Evolutionary conservation across 2,797 vertebrate species (phyloP), one percentile per base, ranked within the genome.

Genomic region (Pteronotus mesoamericanus): DNA sequence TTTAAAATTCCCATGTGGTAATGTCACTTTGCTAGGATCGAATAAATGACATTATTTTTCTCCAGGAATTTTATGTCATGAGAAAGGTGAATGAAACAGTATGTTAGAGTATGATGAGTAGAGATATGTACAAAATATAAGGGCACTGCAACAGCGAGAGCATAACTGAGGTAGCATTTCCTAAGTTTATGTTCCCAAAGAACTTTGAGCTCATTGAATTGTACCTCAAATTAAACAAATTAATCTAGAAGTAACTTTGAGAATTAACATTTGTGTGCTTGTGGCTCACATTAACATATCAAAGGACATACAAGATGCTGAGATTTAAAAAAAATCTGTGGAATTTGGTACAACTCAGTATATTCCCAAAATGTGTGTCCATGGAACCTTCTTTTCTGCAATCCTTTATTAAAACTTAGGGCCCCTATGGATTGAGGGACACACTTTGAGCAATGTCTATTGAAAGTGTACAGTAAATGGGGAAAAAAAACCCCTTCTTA

Each of bases 1-100:
- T 94, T 84, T 82, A 42, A 92, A 92, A 79, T 94, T 57, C 37
- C 88, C 32, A 21, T 29, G 48, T 68, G 37, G 48, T 64, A 75
- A 74, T 59, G 68, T 84, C 64, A 53, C 44, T 74, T 90, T 42
- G 44, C 57, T 78, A 71, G 55, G 32, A 39, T 53, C 48, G 55
- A 74, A 61, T 61, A 55, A 82, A 84, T 90, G 48, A 68, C 48
- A n/a, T 34, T 48, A 84, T 39, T 83, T 61, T 68, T 57, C 64
- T 90, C 39, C n/a, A 8, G n/a, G 19, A 82, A 87, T 26, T 46
- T 89, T 79, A 86, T 10, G 9, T 59, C 75, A 16, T 6, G 32
- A 82, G 46, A 96, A 84, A 83, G 42, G 53, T 71, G 83, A 94
- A 92, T 39, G 61, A 90, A 79, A 87, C 42, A 91, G 24, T 26